Evolutionary conservation across 2,888 invertebrate species (phyloP).

Genomic region (Nephrotoma flavescens): DNA sequence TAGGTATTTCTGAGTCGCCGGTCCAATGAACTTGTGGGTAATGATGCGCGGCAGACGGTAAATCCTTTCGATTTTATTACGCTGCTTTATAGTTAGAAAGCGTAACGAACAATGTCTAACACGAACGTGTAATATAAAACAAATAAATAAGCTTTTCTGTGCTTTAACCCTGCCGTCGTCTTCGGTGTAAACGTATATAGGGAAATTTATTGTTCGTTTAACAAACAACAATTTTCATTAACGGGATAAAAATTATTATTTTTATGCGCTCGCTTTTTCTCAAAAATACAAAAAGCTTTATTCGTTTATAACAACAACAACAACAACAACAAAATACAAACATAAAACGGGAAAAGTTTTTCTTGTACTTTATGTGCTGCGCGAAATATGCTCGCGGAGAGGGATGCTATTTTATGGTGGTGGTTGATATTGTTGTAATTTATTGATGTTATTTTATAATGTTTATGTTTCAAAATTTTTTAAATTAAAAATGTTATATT

Average conservation of each 20-base stretch:
- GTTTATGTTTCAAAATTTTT: background rate
- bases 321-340: background rate
- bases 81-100: background rate
- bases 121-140: background rate
- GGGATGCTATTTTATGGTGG: background rate
- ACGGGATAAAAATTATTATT: background rate
- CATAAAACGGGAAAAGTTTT: background rate
- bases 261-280: background rate
- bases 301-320: background rate
- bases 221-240: background rate
- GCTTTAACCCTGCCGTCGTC: background rate
- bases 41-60: background rate
- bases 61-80: background rate
- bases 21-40: background rate
- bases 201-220: background rate
- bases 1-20: background rate
- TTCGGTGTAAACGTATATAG: background rate
- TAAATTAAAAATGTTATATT: background rate
- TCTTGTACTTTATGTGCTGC: background rate
- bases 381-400: background rate
- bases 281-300: background rate
- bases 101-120: background rate
- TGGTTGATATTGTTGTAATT: background rate
- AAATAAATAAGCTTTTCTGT: background rate
- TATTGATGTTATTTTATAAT: background rate